Percentiles rank a stretch among this genome's conserved stretches.
Evolutionary conservation across 2,113 vertebrate genomes (phyloP).

Genomic region (Copsychus sechellarum): DNA sequence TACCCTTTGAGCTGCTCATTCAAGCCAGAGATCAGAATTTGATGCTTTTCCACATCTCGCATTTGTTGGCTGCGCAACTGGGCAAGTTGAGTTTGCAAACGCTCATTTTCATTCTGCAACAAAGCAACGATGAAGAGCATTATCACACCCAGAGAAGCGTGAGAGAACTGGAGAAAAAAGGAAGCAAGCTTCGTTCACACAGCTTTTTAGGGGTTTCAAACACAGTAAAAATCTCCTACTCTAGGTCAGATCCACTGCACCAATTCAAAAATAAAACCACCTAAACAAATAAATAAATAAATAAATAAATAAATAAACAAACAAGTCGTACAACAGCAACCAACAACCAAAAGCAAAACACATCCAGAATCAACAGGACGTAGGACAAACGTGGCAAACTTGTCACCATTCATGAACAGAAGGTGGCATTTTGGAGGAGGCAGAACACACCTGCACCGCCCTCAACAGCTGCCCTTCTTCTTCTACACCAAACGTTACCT

Average conservation of each 20-base stretch:
- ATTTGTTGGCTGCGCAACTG: constrained; percentile 79
- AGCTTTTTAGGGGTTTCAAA: background rate
- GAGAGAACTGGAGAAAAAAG: background rate
- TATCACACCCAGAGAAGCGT: background rate
- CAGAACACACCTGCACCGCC: constrained; percentile 86
- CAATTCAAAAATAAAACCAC: background rate
- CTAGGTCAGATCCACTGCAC: constrained; percentile 56
- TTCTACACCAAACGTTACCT: constrained; percentile 94
- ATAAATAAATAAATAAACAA: no score
- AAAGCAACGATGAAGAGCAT: background rate
- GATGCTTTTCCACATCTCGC: constrained; percentile 84
- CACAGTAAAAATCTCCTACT: constrained; percentile 30
- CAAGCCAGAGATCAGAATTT: constrained; percentile 79
- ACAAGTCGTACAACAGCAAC: background rate
- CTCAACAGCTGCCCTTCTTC: constrained; percentile 84
- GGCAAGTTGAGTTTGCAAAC: constrained; percentile 80
- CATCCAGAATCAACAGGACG: constrained; percentile 25
- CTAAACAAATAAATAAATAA: background rate
- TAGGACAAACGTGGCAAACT: constrained; percentile 64
- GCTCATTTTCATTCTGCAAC: constrained; percentile 83
- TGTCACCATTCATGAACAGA: constrained; percentile 73
- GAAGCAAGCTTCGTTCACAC: constrained; percentile 57
- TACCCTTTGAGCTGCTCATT: constrained; percentile 88
- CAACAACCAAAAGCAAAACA: constrained; percentile 13
- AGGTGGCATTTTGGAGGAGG: constrained; percentile 59